phyloP scores from a whole-genome alignment of 2,888 invertebrate species.

The Unio delphinus region DNA sequence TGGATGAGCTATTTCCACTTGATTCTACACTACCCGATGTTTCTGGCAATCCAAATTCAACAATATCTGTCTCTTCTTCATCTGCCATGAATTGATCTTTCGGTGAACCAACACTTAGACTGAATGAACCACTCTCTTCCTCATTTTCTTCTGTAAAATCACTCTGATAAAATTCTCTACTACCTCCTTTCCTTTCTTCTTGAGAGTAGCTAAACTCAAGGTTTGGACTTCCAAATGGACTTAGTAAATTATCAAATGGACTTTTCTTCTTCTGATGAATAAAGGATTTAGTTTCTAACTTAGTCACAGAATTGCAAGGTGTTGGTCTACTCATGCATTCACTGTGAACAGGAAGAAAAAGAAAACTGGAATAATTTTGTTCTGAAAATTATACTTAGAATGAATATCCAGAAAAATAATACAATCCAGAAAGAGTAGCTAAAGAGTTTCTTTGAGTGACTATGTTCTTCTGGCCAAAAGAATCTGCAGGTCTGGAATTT shows the following conservation, averaged over 20 bases:
- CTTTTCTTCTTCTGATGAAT: slow-evolving; percentile 12
- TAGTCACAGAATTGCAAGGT: slow-evolving; percentile 31
- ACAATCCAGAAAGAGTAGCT: no score
- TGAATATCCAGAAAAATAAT: no score
- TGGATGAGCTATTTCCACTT: slow-evolving; percentile 25
- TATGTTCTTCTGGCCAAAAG: no score
- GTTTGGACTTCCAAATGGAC: slow-evolving; percentile 38
- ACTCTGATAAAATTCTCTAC: slow-evolving; percentile 50
- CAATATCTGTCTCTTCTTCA: slow-evolving; percentile 38
- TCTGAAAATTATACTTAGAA: no score
- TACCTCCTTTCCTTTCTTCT: slow-evolving; percentile 36
- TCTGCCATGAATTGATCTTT: slow-evolving; percentile 11
- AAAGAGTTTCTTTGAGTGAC: no score
- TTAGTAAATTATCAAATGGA: slow-evolving; percentile 30
- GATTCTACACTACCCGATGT: slow-evolving; percentile 14
- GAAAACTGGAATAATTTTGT: no score
- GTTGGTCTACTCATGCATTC: slow-evolving; percentile 34
- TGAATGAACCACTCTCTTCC: slow-evolving; percentile 42
- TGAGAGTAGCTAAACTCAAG: slow-evolving; percentile 20
- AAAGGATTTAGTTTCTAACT: slow-evolving; percentile 5
- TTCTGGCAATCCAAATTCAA: slow-evolving; percentile 30
- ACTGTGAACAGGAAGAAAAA: slow-evolving; percentile 24
- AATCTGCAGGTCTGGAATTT: no score
- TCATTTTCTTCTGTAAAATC: slow-evolving; percentile 18
- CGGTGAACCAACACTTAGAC: slow-evolving; percentile 29